phyloP scores from a whole-genome alignment of 2,113 vertebrate genomes.

The Bufo bufo region DNA sequence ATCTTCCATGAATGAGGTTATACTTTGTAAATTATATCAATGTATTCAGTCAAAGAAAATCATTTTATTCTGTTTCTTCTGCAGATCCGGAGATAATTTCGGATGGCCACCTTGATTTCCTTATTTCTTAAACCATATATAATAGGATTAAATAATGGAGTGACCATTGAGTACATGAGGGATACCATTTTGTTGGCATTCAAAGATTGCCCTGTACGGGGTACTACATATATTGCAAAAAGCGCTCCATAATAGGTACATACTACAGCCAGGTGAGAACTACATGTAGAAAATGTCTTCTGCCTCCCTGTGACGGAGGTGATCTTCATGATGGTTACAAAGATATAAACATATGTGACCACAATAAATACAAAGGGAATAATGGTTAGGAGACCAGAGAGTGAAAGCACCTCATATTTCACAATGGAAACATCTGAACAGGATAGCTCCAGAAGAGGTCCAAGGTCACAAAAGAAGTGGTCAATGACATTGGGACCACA shows the following conservation, averaged over 20 bases:
- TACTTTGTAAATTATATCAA: no score
- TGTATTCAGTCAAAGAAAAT: background rate
- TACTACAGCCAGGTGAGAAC: slow-evolving; percentile 55
- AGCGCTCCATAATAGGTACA: slow-evolving; percentile 50
- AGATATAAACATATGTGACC: slow-evolving; percentile 38
- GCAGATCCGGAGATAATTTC: background rate
- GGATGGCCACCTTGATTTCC: slow-evolving; percentile 57
- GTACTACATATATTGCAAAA: slow-evolving; percentile 59
- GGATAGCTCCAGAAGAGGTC: slow-evolving; percentile 56
- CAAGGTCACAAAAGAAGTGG: slow-evolving; percentile 61
- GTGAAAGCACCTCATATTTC: slow-evolving; percentile 1
- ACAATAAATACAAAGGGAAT: slow-evolving; percentile 40
- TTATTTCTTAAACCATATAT: slow-evolving; percentile 61
- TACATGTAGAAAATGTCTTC: slow-evolving; percentile 45
- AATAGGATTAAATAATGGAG: slow-evolving; percentile 59
- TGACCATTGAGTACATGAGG: slow-evolving; percentile 58
- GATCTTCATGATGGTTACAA: slow-evolving; percentile 35
- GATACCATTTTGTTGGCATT: slow-evolving; percentile 60
- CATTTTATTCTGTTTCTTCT: background rate
- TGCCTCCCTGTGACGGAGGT: slow-evolving; percentile 26
- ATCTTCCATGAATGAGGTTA: no score
- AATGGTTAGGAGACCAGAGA: slow-evolving; percentile 3
- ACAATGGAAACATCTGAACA: slow-evolving; percentile 59
- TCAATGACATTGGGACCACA: slow-evolving; percentile 59
- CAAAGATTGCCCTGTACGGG: slow-evolving; percentile 47